Base-by-base conservation (phyloP, 2,888 invertebrate genomes). In the Capitulum mitella region DNA sequence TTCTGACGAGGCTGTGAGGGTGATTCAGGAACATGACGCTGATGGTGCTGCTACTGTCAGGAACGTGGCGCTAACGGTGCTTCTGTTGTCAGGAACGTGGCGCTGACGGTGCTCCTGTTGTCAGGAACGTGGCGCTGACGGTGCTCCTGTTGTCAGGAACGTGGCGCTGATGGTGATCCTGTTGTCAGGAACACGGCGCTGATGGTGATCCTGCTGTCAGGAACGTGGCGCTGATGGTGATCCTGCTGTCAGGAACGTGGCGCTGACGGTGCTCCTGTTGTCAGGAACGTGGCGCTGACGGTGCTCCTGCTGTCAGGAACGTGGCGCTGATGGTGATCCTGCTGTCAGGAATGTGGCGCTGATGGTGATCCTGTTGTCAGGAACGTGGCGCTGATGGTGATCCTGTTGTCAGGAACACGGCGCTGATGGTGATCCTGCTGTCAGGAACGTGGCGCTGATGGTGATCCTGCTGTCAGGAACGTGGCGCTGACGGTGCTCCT, bases 271-370 rank as follows among this genome's bases (percentile, higher is more conserved):
- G 81, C 97, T 98, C 83, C 88, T 98, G 83, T n/a, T n/a, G n/a
- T n/a, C n/a, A n/a, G n/a, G n/a, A n/a, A n/a, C n/a, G n/a, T 29
- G 70, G 37, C 22, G 34, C 70, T 32, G 89, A 78, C n/a, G n/a
- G n/a, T n/a, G n/a, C n/a, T n/a, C n/a, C n/a, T n/a, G n/a, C n/a
- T n/a, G n/a, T n/a, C 88, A 94, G 97, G 84, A 93, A 93, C 89
- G 90, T 95, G 79, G 96, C 97, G 29, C 87, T 98, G 84, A 94
- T 95, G 14, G 93, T 97, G 81, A 97, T 98, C 83, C 88, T 98
- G 83, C n/a, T n/a, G n/a, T n/a, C n/a, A n/a, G n/a, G n/a, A n/a
- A n/a, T n/a, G n/a, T n/a, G n/a, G n/a, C n/a, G n/a, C n/a, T n/a
- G n/a, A n/a, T n/a, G n/a, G n/a, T n/a, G n/a, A n/a, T n/a, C n/a